A percentile compares a stretch with the other conserved stretches of the same genome.
Evolutionary conservation across 1,140 invertebrate genomes (phyloP).

Genomic region (Pogonus chalceus): DNA sequence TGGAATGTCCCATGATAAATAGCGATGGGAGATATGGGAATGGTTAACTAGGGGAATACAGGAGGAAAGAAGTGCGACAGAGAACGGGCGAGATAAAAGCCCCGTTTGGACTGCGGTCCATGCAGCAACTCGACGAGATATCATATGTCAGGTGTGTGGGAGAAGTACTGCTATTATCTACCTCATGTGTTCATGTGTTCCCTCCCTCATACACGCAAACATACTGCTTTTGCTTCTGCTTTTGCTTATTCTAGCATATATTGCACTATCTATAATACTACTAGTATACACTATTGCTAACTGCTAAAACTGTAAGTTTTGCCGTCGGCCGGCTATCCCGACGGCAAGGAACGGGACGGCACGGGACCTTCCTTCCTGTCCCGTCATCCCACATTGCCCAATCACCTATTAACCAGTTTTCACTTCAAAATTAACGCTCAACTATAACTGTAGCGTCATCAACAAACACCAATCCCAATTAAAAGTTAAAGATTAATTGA

Average conservation of each 20-base stretch:
- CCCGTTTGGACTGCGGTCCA: not conserved
- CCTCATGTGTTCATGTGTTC: not conserved
- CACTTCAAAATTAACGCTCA: no score
- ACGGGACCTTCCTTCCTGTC: not conserved
- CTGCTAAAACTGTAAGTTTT: no score
- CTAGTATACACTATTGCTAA: no score
- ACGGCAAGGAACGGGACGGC: no score
- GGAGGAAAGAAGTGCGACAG: not conserved
- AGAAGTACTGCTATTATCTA: not conserved
- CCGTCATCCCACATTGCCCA: no score
- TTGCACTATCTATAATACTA: no score
- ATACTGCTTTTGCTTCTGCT: no score
- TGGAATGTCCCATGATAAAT: constrained; percentile 4
- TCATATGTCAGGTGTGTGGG: constrained; percentile 3
- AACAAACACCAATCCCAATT: no score
- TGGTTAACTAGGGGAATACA: constrained; percentile 1
- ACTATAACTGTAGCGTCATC: no score
- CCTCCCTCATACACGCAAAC: not conserved
- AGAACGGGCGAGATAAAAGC: not conserved
- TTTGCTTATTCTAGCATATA: no score
- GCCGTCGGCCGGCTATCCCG: not conserved
- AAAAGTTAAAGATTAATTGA: constrained; percentile 8
- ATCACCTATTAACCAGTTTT: no score
- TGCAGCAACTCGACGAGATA: not conserved
- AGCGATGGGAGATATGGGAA: constrained; percentile 3